Evolutionary conservation across 2,888 invertebrate species (phyloP), one percentile per base, ranked within the genome.

Genomic region (Chromoteleia sp.): DNA sequence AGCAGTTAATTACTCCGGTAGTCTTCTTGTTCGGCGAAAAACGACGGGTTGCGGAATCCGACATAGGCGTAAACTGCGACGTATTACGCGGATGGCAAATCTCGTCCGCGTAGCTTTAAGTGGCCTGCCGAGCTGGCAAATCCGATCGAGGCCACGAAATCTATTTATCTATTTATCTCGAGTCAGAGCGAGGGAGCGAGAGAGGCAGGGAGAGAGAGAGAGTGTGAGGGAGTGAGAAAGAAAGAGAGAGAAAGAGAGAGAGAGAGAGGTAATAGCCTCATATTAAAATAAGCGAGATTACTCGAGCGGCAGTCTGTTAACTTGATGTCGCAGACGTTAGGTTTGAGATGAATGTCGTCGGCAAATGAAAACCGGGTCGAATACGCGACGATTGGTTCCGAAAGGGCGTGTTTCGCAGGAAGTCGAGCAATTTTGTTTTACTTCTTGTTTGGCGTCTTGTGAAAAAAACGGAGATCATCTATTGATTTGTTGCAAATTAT

Each of bases 1-100:
- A 91, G 90, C 89, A 89, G 91, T 91, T 91, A 91, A 91, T 91
- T 91, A 91, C 90, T 90, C 88, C 87, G 86, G 85, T 87, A 89
- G 89, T 87, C 87, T 61, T 86, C 86, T 85, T 87, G 85, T 85
- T 61, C 75, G 77, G 82, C 84, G 86, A 84, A 86, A 85, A 86
- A 85, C 86, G 88, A 86, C 85, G 87, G 87, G 85, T 86, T 87
- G 54, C 78, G 86, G 87, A 87, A 86, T 87, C 85, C 86, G 85
- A 85, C 84, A 87, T 86, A 86, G 87, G 86, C 83, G 87, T 86
- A 81, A 76, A 85, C 82, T 85, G 79, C 81, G 83, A 68, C 73
- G 79, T 54, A 77, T 79, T 80, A 81, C 71, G 54, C 33, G 67
- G 63, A 25, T 30, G 82, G 82, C 79, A 83, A 85, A 86, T 86